Base-by-base conservation (phyloP, 2,888 invertebrate species). In the Zaprionus bogoriensis region DNA sequence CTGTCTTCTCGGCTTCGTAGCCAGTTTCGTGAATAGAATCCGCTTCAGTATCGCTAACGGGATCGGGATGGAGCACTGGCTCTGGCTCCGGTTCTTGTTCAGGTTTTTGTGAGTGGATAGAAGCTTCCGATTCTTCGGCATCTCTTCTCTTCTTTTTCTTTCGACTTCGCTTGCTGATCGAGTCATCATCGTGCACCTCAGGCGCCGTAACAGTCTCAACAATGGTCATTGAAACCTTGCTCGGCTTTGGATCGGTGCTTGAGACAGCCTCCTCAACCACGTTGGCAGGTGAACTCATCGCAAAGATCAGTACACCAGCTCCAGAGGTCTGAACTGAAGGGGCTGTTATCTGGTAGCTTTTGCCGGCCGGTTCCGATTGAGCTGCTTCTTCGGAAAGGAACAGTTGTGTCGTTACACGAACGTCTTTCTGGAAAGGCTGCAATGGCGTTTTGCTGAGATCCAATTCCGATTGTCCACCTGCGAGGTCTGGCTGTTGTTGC, bases 1-100 rank as follows among this genome's bases (percentile, higher is more conserved):
- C 93, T 66, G 94, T 92, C 69, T 93, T 93, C 81, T 95, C 95
- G 7, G 95, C 93, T 87, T 95, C 95, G 83, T 96, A 95, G n/a
- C 95, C 95, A 64, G 92, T 92, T 85, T 93, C 94, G 25, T 74
- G 74, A 5, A 77, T 92, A 32, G 92, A 91, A 19, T 92, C 92
- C 32, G 59, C 52, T 55, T 78, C 74, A 50, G 74, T 64, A 51
- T 74, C 81, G 60, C 86, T 79, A 47, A 62, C 62, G 14, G 69
- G 36, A 23, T 71, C 92, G 22, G 59, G 52, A 51, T 88, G 78
- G 69, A 25, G 36, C 20, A n/a, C 25, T 39, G 52, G 28, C 55
- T 69, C 65, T 23, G 64, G 27, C 36, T 54, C 55, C 1, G 45
- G 12, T 38, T 74, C 22, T 41, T 20, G 22, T 41, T 20, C n/a